Percentiles rank a stretch among this genome's conserved stretches.
Conservation (phyloP, 2,113 vertebrate genomes). For the Salvelinus alpinus region DNA sequence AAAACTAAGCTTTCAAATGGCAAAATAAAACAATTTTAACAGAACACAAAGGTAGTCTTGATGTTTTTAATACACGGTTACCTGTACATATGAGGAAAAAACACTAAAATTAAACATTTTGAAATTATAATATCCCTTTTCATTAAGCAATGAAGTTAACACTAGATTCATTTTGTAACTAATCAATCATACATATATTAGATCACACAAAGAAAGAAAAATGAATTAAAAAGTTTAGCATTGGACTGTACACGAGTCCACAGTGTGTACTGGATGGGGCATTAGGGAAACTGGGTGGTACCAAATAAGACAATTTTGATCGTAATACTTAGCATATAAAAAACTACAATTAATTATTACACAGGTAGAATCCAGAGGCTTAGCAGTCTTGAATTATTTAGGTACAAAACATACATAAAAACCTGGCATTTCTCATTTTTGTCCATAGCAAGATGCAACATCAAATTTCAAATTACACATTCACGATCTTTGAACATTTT, state of each 20-base stretch:
- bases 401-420: conserved; percentile 74
- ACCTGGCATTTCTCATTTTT: conserved; percentile 68
- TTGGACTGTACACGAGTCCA: conserved; percentile 71
- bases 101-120: conserved; percentile 92
- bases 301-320: conserved; percentile 77
- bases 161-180: conserved; percentile 91
- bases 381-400: conserved; percentile 80
- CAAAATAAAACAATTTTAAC: conserved; percentile 58
- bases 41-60: conserved; percentile 81
- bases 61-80: conserved; percentile 95
- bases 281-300: conserved; percentile 69
- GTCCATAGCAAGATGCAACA: conserved; percentile 82
- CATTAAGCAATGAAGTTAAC: conserved; percentile 97
- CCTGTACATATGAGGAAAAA: conserved; percentile 87
- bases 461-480: conserved; percentile 83
- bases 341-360: conserved; percentile 79
- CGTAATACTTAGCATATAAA: conserved; percentile 81
- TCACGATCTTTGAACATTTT: conserved; percentile 79
- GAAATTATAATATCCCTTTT: conserved; percentile 98
- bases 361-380: conserved; percentile 78
- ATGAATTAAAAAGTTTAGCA: conserved; percentile 95
- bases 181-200: conserved; percentile 96
- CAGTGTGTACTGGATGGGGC: conserved; percentile 60
- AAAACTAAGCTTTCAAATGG: conserved; percentile 54
- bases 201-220: conserved; percentile 90